phyloP scores from a whole-genome alignment of 2,797 vertebrate genomes.

The Darevskia nairensis region DNA sequence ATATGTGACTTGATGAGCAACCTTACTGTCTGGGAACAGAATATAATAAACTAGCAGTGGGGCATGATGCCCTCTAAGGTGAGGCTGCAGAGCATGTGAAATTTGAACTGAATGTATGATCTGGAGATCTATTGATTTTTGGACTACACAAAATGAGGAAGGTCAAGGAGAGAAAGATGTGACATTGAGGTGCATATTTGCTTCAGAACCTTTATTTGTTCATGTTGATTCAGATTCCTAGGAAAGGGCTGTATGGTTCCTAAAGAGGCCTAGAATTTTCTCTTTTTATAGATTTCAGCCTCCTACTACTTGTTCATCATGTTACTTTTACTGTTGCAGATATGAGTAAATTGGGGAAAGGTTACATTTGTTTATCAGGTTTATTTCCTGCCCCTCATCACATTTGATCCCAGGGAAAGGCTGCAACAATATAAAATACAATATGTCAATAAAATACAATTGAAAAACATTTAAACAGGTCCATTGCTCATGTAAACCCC shows the following conservation, averaged over 20 bases:
- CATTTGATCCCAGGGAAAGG: too few relatives aligned
- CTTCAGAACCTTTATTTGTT: neutral
- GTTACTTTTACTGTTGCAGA: neutral
- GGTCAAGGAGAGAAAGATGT: neutral
- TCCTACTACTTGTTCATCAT: neutral
- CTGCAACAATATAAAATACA: too few relatives aligned
- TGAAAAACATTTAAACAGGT: too few relatives aligned
- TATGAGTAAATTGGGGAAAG: neutral
- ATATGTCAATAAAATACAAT: too few relatives aligned
- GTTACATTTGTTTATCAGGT: neutral
- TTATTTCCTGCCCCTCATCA: too few relatives aligned
- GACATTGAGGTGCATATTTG: neutral
- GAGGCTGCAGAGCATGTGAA: neutral
- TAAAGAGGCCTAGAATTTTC: neutral
- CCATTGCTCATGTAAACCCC: too few relatives aligned
- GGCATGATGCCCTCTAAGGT: neutral
- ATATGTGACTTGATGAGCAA: fast-evolving
- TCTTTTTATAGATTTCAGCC: neutral
- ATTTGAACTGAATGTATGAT: conserved; percentile 30
- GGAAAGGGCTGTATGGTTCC: neutral
- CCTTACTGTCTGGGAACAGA: neutral
- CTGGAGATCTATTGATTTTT: conserved; percentile 12
- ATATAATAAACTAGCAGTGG: neutral
- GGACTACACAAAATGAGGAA: neutral
- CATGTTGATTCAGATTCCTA: neutral